These are phyloP conservation scores for Orientallactaga bullata DNA, from an alignment of 2,113 vertebrate genomes.

Conservation along the genomic window DNA sequence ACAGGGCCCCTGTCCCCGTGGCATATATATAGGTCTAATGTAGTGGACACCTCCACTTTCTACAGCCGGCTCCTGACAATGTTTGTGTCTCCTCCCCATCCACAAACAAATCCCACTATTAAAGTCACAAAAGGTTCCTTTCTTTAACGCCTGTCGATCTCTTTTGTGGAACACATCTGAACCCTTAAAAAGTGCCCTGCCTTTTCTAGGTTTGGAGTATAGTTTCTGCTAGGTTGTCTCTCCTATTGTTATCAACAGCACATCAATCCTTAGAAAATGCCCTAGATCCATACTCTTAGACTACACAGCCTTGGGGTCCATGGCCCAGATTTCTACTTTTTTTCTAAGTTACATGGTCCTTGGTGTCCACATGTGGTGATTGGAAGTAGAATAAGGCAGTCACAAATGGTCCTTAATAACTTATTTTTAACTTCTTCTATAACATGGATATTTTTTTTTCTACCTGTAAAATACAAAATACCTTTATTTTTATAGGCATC, in stretches of 20 bases:
- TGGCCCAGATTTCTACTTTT: too few species aligned
- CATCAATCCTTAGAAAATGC: too few species aligned
- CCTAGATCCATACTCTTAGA: too few species aligned
- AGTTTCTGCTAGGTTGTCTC: background rate
- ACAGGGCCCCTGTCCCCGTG: fast-evolving
- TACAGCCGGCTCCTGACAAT: background rate
- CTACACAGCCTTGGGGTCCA: too few species aligned
- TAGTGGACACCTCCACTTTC: background rate
- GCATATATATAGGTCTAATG: background rate
- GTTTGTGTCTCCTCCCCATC: background rate
- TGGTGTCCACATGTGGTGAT: too few species aligned
- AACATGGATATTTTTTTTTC: background rate
- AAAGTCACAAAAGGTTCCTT: too few species aligned
- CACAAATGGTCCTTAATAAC: background rate
- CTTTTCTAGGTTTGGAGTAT: background rate
- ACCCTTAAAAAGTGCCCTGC: background rate
- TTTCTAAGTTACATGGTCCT: too few species aligned
- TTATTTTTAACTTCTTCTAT: background rate
- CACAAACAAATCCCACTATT: background rate
- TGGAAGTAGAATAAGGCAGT: too few species aligned
- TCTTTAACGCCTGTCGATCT: fast-evolving
- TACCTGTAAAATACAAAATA: background rate
- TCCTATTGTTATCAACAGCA: too few species aligned
- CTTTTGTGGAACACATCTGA: background rate
- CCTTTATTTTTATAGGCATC: background rate